Percentiles rank a stretch among this genome's conserved stretches.
Conservation (phyloP, 1,140 invertebrate genomes). For the Andrena cerasifolii region DNA sequence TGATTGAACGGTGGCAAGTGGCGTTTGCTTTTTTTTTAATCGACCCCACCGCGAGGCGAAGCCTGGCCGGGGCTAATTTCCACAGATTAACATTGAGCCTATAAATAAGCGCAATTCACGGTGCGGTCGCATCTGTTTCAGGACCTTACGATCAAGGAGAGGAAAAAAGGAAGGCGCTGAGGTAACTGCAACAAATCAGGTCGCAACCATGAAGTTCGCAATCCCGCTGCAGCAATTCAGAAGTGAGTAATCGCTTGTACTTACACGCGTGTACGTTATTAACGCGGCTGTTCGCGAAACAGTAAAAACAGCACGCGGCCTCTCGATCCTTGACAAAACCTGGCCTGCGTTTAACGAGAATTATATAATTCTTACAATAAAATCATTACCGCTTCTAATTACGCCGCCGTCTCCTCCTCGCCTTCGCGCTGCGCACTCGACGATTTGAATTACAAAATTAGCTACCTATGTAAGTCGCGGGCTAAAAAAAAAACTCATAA, state of each 20-base stretch:
- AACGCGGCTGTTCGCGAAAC: too few species aligned
- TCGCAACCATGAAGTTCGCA: constrained; percentile 71
- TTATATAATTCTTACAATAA: too few species aligned
- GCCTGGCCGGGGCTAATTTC: too few species aligned
- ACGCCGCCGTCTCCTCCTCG: background rate
- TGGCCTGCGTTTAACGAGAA: too few species aligned
- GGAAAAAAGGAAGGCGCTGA: constrained; percentile 9
- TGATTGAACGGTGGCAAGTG: too few species aligned
- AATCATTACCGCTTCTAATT: background rate
- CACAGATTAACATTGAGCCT: too few species aligned
- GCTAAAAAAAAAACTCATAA: background rate
- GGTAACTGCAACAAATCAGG: constrained; percentile 43
- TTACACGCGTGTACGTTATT: too few species aligned
- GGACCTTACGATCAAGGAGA: constrained; percentile 52
- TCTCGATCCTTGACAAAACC: too few species aligned
- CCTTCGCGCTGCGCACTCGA: background rate
- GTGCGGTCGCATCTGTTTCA: constrained; percentile 39
- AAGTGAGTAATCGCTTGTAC: constrained; percentile 68
- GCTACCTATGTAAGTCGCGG: background rate
- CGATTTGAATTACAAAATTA: constrained; percentile 17
- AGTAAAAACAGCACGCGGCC: too few species aligned
- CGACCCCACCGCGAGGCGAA: too few species aligned
- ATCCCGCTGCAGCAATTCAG: constrained; percentile 73
- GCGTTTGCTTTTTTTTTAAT: too few species aligned
- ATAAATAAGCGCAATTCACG: background rate